Evolutionary conservation across 2,797 vertebrate genomes (phyloP).

Genomic region (Schizothorax lantsangensis): DNA sequence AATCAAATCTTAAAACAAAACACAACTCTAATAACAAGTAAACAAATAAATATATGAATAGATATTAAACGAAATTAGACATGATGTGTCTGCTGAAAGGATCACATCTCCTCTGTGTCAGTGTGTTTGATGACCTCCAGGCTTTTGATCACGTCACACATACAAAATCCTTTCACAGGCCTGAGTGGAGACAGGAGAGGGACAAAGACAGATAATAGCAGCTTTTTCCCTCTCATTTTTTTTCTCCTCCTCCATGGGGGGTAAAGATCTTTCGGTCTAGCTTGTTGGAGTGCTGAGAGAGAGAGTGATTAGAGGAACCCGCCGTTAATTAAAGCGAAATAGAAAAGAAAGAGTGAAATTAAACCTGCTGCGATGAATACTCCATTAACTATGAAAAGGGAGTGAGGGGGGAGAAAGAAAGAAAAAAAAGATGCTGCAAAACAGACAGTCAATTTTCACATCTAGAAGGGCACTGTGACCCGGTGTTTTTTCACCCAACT

Average conservation of each 20-base stretch:
- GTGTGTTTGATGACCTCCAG: conserved; percentile 31
- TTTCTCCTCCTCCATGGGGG: conserved; percentile 46
- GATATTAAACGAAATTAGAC: background rate
- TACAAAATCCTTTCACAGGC: conserved; percentile 20
- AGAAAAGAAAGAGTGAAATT: conserved; percentile 49
- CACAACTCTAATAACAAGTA: background rate
- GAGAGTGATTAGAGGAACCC: conserved; percentile 43
- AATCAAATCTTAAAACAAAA: background rate
- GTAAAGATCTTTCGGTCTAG: conserved; percentile 40
- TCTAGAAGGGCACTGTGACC: conserved; percentile 26
- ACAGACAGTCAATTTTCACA: conserved; percentile 40
- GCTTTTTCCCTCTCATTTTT: conserved; percentile 29
- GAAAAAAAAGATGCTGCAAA: conserved; percentile 25
- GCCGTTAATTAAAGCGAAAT: conserved; percentile 55
- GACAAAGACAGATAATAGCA: conserved; percentile 46
- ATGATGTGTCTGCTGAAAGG: background rate
- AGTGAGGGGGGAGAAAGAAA: conserved; percentile 5
- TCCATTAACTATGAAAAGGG: conserved; percentile 47
- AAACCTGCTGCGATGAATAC: conserved; percentile 51
- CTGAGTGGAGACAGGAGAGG: conserved; percentile 36
- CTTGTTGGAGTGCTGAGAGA: conserved; percentile 48
- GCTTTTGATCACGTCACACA: conserved; percentile 16
- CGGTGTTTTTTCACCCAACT: conserved; percentile 24
- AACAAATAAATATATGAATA: background rate
- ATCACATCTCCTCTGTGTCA: background rate